Evolutionary conservation across 1,140 invertebrate species (phyloP).

Genomic region (Steinernema khuongi): DNA sequence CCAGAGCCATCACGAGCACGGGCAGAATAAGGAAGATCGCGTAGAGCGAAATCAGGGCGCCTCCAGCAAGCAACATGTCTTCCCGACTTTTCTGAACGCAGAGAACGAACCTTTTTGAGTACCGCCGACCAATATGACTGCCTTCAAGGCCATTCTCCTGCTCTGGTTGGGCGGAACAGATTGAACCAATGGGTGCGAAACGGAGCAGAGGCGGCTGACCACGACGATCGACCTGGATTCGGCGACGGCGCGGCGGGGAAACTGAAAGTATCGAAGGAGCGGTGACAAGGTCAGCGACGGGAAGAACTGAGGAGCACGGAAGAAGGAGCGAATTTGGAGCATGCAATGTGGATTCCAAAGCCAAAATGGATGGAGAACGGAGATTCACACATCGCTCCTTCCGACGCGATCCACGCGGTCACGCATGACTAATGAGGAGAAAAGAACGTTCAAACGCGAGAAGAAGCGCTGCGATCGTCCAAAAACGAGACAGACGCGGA

Average conservation of each 20-base stretch:
- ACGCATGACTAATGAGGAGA: too few relatives aligned
- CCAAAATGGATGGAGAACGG: too few relatives aligned
- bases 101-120: slow-evolving; percentile 66
- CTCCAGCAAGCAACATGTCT: slow-evolving; percentile 46
- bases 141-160: slow-evolving; percentile 61
- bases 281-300: too few relatives aligned
- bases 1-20: slow-evolving; percentile 51
- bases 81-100: slow-evolving; percentile 22
- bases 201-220: neutral
- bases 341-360: too few relatives aligned
- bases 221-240: slow-evolving; percentile 14
- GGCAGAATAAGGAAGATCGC: slow-evolving; percentile 52
- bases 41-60: slow-evolving; percentile 55
- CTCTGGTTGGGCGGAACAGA: neutral
- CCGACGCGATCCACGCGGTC: too few relatives aligned
- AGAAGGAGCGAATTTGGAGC: too few relatives aligned
- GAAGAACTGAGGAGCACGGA: too few relatives aligned
- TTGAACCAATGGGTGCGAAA: slow-evolving; percentile 3
- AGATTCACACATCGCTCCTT: too few relatives aligned
- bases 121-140: slow-evolving; percentile 67
- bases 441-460: too few relatives aligned
- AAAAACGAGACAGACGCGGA: too few relatives aligned
- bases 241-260: neutral
- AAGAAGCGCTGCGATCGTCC: too few relatives aligned
- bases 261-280: neutral